Base-by-base conservation (phyloP, 2,113 vertebrate genomes). In the Notarius lentiginosus region DNA sequence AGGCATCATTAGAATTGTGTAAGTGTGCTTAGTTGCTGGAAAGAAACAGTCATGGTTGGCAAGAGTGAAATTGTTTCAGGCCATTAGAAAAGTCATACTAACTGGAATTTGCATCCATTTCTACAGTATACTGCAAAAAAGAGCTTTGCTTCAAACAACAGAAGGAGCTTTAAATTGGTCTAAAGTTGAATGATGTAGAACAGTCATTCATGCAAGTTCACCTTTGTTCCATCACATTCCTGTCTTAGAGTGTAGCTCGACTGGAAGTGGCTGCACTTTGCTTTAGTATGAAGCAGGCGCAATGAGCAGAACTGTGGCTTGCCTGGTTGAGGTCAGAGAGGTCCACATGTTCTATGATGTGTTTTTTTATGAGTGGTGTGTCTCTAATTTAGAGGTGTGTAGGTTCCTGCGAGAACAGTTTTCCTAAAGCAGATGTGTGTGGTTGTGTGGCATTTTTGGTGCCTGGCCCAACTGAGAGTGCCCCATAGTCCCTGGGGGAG, bases 321-420 rank as follows among this genome's bases (percentile, higher is more conserved):
- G 73, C 85, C 91, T 79, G 41, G 82, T 76, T 91, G 90, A 91
- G 87, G 89, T 92, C 89, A 91, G 76, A 85, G 83, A 75, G 85
- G 88, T 88, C 89, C 90, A 81, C 91, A 93, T 84, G 61, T 90
- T 90, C 34, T 87, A 85, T 86, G 79, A 85, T 90, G 86, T 88
- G 79, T 76, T 93, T 92, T 76, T 94, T 93, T 0, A 89, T 93
- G 91, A 94, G 89, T 89, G 89, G 90, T 82, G 51, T 83, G 86
- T 12, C 90, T 95, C 87, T 95, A 93, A 96, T 95, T 95, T 94
- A 94, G 91, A 92, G 92, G 91, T 91, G 92, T 90, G 92, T 87
- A 41, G 68, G 89, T 91, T 94, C 93, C 91, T 91, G 91, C 87
- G 60, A 79, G 89, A 94, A 90, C 65, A 89, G 30, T 18, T 81